These are phyloP conservation scores for Antechinus flavipes DNA, from an alignment of 2,113 vertebrate genomes.

Conservation along the genomic window DNA sequence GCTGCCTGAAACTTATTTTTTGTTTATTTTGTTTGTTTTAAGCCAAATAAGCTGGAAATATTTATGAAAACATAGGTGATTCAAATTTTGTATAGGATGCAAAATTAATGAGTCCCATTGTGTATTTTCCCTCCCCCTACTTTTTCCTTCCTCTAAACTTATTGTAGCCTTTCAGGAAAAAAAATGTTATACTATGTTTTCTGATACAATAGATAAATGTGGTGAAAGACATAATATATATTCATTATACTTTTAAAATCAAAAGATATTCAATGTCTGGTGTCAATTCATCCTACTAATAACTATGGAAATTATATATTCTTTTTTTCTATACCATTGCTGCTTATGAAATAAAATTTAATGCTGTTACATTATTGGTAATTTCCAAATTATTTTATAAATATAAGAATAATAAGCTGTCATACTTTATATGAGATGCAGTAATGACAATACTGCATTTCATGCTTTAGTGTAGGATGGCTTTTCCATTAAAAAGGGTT, in stretches of 20 bases:
- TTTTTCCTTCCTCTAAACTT: neutral
- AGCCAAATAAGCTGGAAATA: neutral
- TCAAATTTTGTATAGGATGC: neutral
- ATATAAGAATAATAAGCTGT: neutral
- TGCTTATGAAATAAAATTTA: neutral
- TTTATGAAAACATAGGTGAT: neutral
- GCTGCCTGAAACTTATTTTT: neutral
- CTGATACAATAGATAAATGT: neutral
- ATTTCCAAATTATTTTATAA: neutral
- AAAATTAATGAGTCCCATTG: neutral
- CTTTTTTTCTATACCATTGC: neutral
- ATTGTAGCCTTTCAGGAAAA: neutral
- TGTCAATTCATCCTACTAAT: neutral
- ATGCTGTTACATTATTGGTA: neutral
- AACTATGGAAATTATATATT: neutral
- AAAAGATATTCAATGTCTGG: neutral
- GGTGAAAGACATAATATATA: neutral
- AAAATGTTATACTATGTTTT: neutral
- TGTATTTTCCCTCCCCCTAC: neutral
- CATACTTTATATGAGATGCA: neutral
- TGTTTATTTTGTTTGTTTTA: neutral
- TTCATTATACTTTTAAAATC: neutral
- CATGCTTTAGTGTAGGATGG: neutral
- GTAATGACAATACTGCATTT: constrained; percentile 4
- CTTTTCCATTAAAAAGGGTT: neutral